Conservation (phyloP, 1,140 invertebrate genomes). For the Mya arenaria region DNA sequence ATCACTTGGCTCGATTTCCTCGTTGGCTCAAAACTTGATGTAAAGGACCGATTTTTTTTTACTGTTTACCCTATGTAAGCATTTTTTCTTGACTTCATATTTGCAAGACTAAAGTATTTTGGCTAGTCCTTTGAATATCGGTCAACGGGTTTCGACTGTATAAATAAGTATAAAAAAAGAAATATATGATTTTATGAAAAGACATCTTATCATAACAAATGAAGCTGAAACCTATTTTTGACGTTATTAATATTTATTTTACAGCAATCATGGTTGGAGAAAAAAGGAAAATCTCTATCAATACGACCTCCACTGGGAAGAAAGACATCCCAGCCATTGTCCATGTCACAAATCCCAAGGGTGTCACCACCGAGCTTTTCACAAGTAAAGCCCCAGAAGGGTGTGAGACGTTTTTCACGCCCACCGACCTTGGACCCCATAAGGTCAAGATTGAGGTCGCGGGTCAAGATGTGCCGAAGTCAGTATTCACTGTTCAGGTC, state of each 20-base stretch:
- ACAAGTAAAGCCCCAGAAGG: conserved; percentile 87
- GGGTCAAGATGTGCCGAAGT: conserved; percentile 97
- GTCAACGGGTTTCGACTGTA: too few species aligned
- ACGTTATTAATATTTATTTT: conserved; percentile 81
- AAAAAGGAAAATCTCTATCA: conserved; percentile 91
- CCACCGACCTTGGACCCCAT: conserved; percentile 91
- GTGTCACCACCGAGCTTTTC: conserved; percentile 84
- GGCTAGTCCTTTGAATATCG: too few species aligned
- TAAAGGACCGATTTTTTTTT: too few species aligned
- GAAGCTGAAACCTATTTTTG: neutral
- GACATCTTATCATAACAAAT: too few species aligned
- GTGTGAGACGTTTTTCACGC: conserved; percentile 90
- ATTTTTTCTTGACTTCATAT: too few species aligned
- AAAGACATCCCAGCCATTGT: conserved; percentile 86
- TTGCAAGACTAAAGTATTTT: too few species aligned
- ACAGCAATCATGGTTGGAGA: conserved; percentile 75
- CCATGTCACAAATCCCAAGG: conserved; percentile 76
- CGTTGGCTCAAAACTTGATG: too few species aligned
- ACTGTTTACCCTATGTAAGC: too few species aligned
- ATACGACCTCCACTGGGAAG: conserved; percentile 86
- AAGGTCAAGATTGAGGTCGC: conserved; percentile 95
- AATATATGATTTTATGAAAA: too few species aligned
- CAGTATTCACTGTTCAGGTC: conserved; percentile 96
- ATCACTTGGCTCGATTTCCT: too few species aligned
- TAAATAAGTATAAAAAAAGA: too few species aligned